Evolutionary conservation across 2,797 vertebrate genomes (phyloP), one percentile per base, ranked within the genome.

Genomic region (Iguana delicatissima): DNA sequence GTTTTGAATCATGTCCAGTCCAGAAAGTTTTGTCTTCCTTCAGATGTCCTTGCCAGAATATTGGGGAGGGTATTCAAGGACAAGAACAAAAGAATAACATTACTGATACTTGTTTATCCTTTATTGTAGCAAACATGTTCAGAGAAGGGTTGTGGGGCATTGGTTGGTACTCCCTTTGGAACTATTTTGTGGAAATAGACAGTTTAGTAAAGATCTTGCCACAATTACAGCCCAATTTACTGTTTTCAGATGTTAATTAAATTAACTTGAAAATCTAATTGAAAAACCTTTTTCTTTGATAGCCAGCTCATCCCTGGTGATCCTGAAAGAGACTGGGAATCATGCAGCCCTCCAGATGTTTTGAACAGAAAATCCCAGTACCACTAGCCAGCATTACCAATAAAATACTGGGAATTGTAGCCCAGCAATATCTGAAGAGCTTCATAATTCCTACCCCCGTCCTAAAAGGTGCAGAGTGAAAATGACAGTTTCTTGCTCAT

Each of bases 271-370:
- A 91, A 80, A 57, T 24, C 12, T 46, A 46, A 46, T 89, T 20
- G 46, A 85, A 35, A 32, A 35, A 32, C 69, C 91, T 93, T 93
- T 59, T 35, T 91, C 35, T 94, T 24, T 20, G 35, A n/a, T 22
- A 72, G 50, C 86, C 72, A 42, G 50, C 67, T 93, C 6, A 73
- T 93, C 14, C 29, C 3, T 4, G 1, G 35, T 42, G 16, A 12
- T 86, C 32, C 16, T 32, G 67, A 32, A 29, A 69, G 67, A 24
- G 62, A 22, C 20, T 64, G 62, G 62, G 5, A 69, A 69, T 69
- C 3, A 32, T 69, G 67, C 67, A 69, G 67, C 67, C 67, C 9
- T 69, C 29, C 67, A 32, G 32, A 69, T 69, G 67, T 69, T 69
- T 69, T 32, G 67, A 13, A 32, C 32, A 69, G 7, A 32, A 69